These are phyloP conservation scores for Amazona vittata DNA, from an alignment of 2,113 vertebrate genomes.

Conservation along the genomic window DNA sequence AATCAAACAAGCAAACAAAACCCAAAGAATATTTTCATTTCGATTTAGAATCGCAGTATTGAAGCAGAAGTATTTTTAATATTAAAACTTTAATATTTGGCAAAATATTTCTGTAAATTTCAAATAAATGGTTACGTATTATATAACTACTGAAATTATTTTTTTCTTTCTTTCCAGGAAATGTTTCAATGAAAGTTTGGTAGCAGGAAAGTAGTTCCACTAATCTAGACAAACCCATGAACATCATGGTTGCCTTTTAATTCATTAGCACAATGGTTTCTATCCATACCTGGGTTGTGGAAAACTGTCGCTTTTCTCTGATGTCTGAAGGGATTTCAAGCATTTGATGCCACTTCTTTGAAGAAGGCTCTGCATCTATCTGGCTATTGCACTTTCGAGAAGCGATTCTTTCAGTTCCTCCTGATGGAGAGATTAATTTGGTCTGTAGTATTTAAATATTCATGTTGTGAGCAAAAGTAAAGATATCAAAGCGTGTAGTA, in stretches of 20 bases:
- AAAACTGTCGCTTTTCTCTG: not conserved
- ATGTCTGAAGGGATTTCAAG: not conserved
- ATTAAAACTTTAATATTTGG: not conserved
- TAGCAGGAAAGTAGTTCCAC: not conserved
- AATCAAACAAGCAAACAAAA: not conserved
- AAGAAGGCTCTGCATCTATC: not conserved
- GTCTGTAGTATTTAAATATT: not conserved
- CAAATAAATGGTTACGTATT: not conserved
- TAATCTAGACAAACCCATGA: not conserved
- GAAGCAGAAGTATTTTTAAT: not conserved
- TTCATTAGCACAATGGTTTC: not conserved
- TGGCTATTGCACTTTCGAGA: not conserved
- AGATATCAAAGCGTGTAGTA: not conserved
- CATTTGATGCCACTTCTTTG: not conserved
- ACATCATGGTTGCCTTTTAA: not conserved
- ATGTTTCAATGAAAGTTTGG: not conserved
- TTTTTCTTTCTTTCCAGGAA: not conserved
- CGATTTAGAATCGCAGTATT: not conserved
- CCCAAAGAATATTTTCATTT: not conserved
- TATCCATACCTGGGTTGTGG: not conserved
- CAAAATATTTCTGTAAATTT: not conserved
- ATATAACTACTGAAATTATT: not conserved
- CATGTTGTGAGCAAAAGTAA: not conserved
- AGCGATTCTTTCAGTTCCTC: not conserved
- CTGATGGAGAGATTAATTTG: not conserved